Base-by-base conservation (phyloP, 2,888 invertebrate species). In the Campoplex capitator region DNA sequence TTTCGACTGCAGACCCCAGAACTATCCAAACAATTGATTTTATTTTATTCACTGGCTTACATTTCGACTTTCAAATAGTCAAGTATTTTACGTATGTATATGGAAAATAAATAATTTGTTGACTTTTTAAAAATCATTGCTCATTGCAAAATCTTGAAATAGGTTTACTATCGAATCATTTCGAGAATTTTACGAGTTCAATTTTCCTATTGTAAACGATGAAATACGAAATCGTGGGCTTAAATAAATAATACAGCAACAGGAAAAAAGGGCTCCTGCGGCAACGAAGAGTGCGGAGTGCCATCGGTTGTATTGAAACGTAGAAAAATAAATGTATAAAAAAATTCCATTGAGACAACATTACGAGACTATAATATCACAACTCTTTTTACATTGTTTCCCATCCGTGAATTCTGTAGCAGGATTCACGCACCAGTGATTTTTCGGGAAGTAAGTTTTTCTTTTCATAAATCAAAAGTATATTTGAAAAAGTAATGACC, bases 341-440 rank as follows among this genome's bases (percentile, higher is more conserved):
- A 82, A 51, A 62, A 73, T 80, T 73, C 51, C 71, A 82, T 76
- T 68, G 62, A 62, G 67, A 83, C 23, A 65, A 38, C 6, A 42
- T 42, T 51, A 35, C 54, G 70, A 78, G 70, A 51, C 65, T 48
- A 48, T 76, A 51, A 68, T 62, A 70, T 35, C 32, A 73, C 42
- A 38, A 73, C 23, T 65, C 48, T 51, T 38, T 54, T 78, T 51
- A 18, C 62, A 56, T 54, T 18, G 48, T 23, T 51, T 62, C 38
- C 38, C 76, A 35, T 48, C 7, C 16, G 32, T 48, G 71, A 38
- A 35, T 48, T 38, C 48, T 56, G 56, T n/a, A 42, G 42, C 75
- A 79, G 79, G 75, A 79, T 68, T 62, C 79, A 84, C 84, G 84
- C 84, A 79, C 48, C 85, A 54, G 38, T 75, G 78, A 75, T 38